Evolutionary conservation across 2,113 vertebrate genomes (phyloP), one percentile per base, ranked within the genome.

Genomic region (Craseonycteris thonglongyai): DNA sequence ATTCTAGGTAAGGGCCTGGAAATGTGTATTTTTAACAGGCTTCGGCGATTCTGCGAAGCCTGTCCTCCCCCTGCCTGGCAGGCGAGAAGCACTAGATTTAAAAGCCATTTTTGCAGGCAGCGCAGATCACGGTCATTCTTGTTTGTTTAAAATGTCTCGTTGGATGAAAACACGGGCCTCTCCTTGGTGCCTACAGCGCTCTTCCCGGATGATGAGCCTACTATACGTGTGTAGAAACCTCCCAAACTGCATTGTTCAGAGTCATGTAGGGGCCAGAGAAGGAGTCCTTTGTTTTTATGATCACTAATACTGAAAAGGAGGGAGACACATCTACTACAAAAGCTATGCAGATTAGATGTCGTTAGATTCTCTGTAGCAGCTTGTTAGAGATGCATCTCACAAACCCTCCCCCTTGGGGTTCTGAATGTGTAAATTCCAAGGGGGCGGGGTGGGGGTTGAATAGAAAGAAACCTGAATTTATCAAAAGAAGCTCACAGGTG

Each of bases 61-160:
- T 0, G 0, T 54, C 30, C 26, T 88, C 21, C 2, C 35, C 22
- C 35, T 69, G 69, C 14, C 21, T 61, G 58, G 59, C 66, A 28
- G 14, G 49, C 47, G 59, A 92, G 68, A 72, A 22, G 33, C n/a
- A 22, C 54, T 19, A 45, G 40, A 68, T 42, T 40, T 45, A 38
- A 66, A 90, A 69, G 65, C 49, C 11, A n/a, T n/a, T n/a, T 95
- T 56, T 90, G 80, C 56, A 80, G 47, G 38, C 24, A 56, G 30
- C 49, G 22, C 6, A 51, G 35, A 49, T 76, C 5, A 24, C 24
- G 40, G 49, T 21, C 19, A 54, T 45, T 95, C 26, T 35, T 80
- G 1, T 82, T 38, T 24, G 56, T 78, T 87, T 26, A 3, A 47
- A 94, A 91, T 33, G 24, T 91, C 33, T 88, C 16, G 12, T 33